Base-by-base conservation (phyloP, 2,888 invertebrate genomes). In the Leptogaster cylindrica region DNA sequence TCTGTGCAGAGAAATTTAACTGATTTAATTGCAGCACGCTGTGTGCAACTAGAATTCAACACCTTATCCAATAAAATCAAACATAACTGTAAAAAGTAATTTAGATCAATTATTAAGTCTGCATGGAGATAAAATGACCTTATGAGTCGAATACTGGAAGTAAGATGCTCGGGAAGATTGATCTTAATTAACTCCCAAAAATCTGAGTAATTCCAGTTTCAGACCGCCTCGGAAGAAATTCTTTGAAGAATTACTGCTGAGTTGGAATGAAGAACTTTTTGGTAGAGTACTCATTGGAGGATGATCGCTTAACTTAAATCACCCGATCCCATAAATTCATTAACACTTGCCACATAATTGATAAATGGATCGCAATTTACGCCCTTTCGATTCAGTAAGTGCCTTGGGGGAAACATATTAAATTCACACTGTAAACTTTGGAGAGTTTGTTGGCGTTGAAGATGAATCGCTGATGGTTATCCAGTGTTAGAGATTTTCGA, bases 281-380 rank as follows among this genome's bases (percentile, higher is more conserved):
- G 2, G 25, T 23, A 46, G 18, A 46, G 33, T 33, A 33, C 5
- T 33, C 18, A 18, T 31, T 33, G 3, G 31, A 63, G 39, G 14
- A 18, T 39, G 58, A n/a, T n/a, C n/a, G n/a, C n/a, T n/a, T 58
- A 58, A 58, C 39, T 41, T 14, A 58, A 58, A 39, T 58, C 36
- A 39, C 14, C 58, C 58, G 23, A 41, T 36, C 58, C 58, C 58
- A 58, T 58, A 58, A 58, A 58, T 58, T 58, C 58, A 58, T 58
- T 58, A 58, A 58, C 58, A 39, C 39, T 58, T 41, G 36, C 23
- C 58, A 27, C 39, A 23, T 27, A 58, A 39, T 58, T 58, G 52
- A 52, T 52, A 52, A 52, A 52, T 52, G 52, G 52, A 16, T 7
- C 33, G 16, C 31, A 52, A 52, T 52, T 28, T 52, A 52, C 33